Conservation (phyloP, 2,797 vertebrate genomes). For the Threskiornis aethiopicus region DNA sequence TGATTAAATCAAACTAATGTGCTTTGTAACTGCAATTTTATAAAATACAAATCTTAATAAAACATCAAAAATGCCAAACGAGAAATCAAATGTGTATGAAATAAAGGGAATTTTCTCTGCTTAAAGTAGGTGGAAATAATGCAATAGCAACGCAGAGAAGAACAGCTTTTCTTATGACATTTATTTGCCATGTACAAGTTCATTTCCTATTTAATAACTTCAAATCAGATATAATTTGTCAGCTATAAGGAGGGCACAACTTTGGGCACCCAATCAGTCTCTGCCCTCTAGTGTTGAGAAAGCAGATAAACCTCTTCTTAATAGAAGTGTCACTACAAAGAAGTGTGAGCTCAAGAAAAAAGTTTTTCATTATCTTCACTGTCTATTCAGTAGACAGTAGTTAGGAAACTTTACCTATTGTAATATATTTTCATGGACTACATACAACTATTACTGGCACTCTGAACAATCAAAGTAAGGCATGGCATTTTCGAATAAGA, state of each 20-base stretch:
- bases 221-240: slow-evolving; percentile 67
- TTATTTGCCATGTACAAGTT: slow-evolving; percentile 25
- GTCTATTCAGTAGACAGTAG: neutral
- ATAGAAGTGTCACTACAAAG: slow-evolving; percentile 19
- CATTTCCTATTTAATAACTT: slow-evolving; percentile 46
- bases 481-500: neutral
- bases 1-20: slow-evolving; percentile 19
- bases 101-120: neutral
- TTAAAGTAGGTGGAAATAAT: neutral
- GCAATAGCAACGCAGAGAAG: neutral
- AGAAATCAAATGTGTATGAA: neutral
- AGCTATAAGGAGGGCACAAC: slow-evolving; percentile 68
- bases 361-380: slow-evolving; percentile 44
- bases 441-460: neutral
- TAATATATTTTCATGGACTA: neutral
- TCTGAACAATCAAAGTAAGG: neutral
- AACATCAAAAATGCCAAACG: neutral
- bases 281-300: slow-evolving; percentile 85
- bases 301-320: slow-evolving; percentile 69
- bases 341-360: neutral
- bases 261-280: slow-evolving; percentile 74
- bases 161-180: neutral
- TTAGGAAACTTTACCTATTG: neutral
- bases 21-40: slow-evolving; percentile 4
- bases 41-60: neutral